Conservation (phyloP, 2,888 invertebrate genomes). For the Nephrotoma guestfalica region DNA sequence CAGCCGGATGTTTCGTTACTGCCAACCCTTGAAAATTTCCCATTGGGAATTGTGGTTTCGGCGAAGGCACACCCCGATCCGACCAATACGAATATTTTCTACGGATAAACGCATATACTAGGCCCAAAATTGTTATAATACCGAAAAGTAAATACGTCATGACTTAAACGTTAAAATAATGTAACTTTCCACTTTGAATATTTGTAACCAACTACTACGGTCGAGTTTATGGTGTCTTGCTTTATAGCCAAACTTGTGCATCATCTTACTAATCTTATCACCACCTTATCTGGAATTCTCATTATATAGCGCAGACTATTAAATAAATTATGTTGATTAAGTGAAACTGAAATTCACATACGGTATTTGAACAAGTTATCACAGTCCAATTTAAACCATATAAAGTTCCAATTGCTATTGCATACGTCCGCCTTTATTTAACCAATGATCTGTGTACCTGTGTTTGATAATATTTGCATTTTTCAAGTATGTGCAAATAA, state of each 20-base stretch:
- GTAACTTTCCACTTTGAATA: not conserved
- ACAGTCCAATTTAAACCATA: too few species aligned
- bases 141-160: not conserved
- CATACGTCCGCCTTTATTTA: too few species aligned
- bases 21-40: slow-evolving; percentile 18
- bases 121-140: not conserved
- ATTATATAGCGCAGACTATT: too few species aligned
- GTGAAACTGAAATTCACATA: too few species aligned
- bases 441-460: too few species aligned
- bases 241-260: not conserved
- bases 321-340: too few species aligned
- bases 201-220: not conserved
- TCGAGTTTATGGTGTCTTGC: not conserved
- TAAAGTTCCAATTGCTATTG: too few species aligned
- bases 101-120: not conserved
- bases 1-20: slow-evolving; percentile 15
- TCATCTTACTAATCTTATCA: too few species aligned
- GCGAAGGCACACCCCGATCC: slow-evolving; percentile 15
- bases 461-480: too few species aligned
- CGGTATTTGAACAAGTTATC: too few species aligned
- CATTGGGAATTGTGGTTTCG: slow-evolving; percentile 18
- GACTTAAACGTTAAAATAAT: not conserved
- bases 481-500: too few species aligned
- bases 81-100: slow-evolving; percentile 17
- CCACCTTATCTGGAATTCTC: too few species aligned